Base-by-base conservation (phyloP, 2,113 vertebrate genomes). In the Coreoperca whiteheadi region DNA sequence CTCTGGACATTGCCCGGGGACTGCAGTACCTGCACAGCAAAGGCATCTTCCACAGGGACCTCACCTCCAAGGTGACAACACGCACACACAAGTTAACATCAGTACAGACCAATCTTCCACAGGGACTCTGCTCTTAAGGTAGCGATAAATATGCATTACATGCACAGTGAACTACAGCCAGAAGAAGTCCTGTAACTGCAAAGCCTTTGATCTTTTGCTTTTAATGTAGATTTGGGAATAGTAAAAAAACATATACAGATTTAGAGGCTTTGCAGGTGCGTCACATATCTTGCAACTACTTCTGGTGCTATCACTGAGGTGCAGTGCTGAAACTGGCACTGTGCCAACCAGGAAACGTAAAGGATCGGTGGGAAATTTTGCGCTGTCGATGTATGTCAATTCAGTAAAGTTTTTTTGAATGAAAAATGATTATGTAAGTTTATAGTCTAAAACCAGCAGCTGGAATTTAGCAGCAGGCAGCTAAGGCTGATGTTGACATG, bases 1-100 rank as follows among this genome's bases (percentile, higher is more conserved):
- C 97, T 43, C 94, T 98, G 93, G 97, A 98, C 93, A 96, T 99
- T 0, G 96, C 97, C 57, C 86, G 87, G 0, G 98, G 98, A 32
- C 94, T 99, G 14, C 93, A 90, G 87, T 99, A 99, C 92, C 96
- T 99, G 79, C 98, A 99, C 94, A 96, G 96, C 94, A 99, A 98
- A 86, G 97, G 97, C 81, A 97, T 99, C 92, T 99, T 99, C 94
- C 98, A 98, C 93, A 89, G 97, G 0, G 97, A 98, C 95, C 96
- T 97, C 91, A 97, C 97, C 66, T 98, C 97, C 87, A 99, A 98
- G 97, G 97, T 99, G 67, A 90, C 23, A 8, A 28, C 46, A 30
- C 12, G 15, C 43, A 48, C 65, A 30, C 34, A 32, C 3, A 32
- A 25, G n/a, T 18, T 46, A 57, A 1, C 66, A 60, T 28, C 46